Evolutionary conservation across 2,113 vertebrate genomes (phyloP), one percentile per base, ranked within the genome.

Genomic region (Dicentrarchus labrax): DNA sequence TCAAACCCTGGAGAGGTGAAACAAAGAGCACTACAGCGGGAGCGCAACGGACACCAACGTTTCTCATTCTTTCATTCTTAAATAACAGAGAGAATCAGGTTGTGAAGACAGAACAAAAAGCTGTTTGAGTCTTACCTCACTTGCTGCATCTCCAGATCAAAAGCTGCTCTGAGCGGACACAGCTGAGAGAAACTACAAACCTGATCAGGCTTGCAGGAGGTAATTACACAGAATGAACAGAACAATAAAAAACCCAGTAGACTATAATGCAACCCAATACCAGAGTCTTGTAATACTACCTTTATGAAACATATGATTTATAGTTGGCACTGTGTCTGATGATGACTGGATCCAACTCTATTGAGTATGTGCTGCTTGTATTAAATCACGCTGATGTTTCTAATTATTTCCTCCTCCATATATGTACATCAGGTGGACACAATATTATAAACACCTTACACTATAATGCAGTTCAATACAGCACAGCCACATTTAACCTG

Each of bases 151-250:
- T 43, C 61, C 73, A 76, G 48, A 65, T 56, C 2, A 76, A 66
- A 54, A 66, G 12, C 48, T 41, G 15, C 51, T 38, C 36, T 41
- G 48, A 66, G 21, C 62, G 16, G 51, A 77, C 62, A 15, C 38
- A 45, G 5, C 36, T 15, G 62, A 30, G 16, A 30, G 16, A 57
- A 66, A 56, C 50, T 66, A 66, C 21, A 16, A 36, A 67, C 75
- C 39, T 57, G 75, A 57, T 67, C 75, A 38, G 62, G 62, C 75
- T 67, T 67, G 62, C 62, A 66, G 48, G 50, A 66, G 74, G 62
- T 57, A 77, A 77, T 77, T 67, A 77, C 75, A 61, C 59, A 19
- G 59, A 67, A 65, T 47, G 75, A 67, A 57, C 51, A 48, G 64
- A 38, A 77, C 21, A 66, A 56, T 45, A 6, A 53, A 21, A 21